Evolutionary conservation across 2,888 invertebrate species (phyloP), one percentile per base, ranked within the genome.

Genomic region (Sphaerophoria rueppellii): DNA sequence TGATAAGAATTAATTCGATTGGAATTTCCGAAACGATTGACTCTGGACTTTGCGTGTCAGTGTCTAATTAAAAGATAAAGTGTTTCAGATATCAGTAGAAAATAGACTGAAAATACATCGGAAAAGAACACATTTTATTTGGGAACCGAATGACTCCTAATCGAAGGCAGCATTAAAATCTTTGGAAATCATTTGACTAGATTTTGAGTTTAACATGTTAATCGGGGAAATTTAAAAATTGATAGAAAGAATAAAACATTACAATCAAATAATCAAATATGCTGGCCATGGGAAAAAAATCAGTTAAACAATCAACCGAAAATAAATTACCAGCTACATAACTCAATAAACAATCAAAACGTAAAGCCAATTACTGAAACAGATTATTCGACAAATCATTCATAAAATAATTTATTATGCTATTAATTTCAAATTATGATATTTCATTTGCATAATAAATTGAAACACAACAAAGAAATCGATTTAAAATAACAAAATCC

Each of bases 1-100:
- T 40, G 16, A 40, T 40, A 43, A 60, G 40, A 60, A 43, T 43
- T 43, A 60, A 40, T 60, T 60, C 7, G 24, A 60, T 60, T 43
- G 43, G 24, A 60, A 43, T 43, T 60, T 40, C 24, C 12, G 12
- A 60, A 60, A 60, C 43, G 11, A 43, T 58, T 40, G 40, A 60
- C 12, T 43, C 24, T 40, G 9, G 4, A 40, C 37, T 40, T 24
- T 60, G 40, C 60, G 40, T 50, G 50, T 7, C 6, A 43, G 40
- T 40, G 24, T 60, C 40, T 43, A 60, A 43, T 43, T 43, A 60
- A 43, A 24, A 24, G 60, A 60, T 60, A 60, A 24, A 14, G 4
- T 60, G 4, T 60, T 40, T 6, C 9, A 9, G 40, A 43, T 43
- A 43, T 43, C 60, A 14, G 4, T 16, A 58, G 37, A 35, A 16